phyloP scores from a whole-genome alignment of 2,797 vertebrate genomes.

The Fringilla coelebs region DNA sequence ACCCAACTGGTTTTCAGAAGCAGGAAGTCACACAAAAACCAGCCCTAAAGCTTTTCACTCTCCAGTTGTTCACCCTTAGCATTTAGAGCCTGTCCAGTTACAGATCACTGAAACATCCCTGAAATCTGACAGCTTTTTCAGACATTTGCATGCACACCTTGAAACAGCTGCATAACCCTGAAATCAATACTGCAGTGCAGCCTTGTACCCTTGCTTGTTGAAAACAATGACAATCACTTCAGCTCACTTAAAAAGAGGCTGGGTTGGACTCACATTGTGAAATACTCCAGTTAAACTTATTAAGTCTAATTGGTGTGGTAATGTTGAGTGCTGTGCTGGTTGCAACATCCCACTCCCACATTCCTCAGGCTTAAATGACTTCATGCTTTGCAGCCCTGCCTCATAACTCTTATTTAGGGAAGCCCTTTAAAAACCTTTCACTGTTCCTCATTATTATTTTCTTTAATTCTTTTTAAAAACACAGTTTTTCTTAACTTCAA shows the following conservation, averaged over 20 bases:
- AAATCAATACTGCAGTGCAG: background rate
- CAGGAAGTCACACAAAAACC: background rate
- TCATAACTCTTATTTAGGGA: background rate
- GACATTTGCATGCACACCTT: background rate
- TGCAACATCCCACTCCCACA: conserved; percentile 23
- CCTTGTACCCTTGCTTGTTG: background rate
- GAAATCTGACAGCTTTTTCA: background rate
- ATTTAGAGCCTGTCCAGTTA: background rate
- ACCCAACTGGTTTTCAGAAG: background rate
- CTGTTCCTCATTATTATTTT: background rate
- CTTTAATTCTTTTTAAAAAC: background rate
- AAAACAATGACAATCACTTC: background rate
- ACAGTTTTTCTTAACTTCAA: background rate
- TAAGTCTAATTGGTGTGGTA: background rate
- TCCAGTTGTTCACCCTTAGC: background rate
- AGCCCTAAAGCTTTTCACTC: background rate
- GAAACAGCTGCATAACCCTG: background rate
- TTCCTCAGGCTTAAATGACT: background rate
- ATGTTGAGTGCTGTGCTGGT: background rate
- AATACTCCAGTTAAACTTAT: conserved; percentile 11
- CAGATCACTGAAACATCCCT: background rate
- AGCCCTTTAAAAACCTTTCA: background rate
- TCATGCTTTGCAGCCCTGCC: background rate
- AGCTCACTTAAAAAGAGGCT: background rate
- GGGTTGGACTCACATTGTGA: background rate